Percentiles rank a stretch among this genome's conserved stretches.
phyloP scores from a whole-genome alignment of 1,140 invertebrate genomes.

The Aethina tumida region DNA sequence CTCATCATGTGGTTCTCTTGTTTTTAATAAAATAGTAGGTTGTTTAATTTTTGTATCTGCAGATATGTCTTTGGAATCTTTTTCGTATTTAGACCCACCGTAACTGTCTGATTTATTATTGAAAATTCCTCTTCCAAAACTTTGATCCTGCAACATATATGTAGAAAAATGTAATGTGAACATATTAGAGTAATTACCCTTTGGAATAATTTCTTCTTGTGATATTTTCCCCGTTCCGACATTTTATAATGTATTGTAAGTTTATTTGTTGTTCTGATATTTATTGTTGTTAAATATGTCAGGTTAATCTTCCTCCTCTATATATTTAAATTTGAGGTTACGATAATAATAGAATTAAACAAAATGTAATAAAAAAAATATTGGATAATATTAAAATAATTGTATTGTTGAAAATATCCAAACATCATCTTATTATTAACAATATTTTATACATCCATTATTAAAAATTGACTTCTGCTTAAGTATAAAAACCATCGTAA shows the following conservation, averaged over 20 bases:
- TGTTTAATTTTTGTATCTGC: constrained; percentile 26
- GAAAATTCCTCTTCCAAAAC: constrained; percentile 15
- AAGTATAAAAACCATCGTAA: no score
- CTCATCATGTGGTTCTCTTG: constrained; percentile 25
- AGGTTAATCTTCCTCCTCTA: no score
- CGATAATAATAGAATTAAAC: no score
- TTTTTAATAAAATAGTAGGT: constrained; percentile 33
- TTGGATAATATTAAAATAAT: no score
- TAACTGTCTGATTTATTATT: constrained; percentile 11
- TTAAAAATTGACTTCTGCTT: no score
- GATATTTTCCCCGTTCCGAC: constrained; percentile 4
- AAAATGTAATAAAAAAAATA: no score
- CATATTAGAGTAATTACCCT: constrained; percentile 13
- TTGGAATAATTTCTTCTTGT: constrained; percentile 12
- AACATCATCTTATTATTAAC: no score
- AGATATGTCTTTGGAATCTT: constrained; percentile 13
- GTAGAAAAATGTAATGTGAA: constrained; percentile 1
- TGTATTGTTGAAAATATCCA: no score
- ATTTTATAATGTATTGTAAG: constrained; percentile 3
- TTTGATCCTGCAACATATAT: constrained; percentile 13
- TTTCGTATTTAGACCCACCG: constrained; percentile 10
- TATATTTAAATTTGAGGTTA: no score
- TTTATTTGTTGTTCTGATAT: no score
- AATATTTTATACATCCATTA: no score
- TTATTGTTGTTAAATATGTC: no score